These are phyloP conservation scores for Nymphalis urticae DNA, from an alignment of 2,888 invertebrate genomes.

Conservation along the genomic window DNA sequence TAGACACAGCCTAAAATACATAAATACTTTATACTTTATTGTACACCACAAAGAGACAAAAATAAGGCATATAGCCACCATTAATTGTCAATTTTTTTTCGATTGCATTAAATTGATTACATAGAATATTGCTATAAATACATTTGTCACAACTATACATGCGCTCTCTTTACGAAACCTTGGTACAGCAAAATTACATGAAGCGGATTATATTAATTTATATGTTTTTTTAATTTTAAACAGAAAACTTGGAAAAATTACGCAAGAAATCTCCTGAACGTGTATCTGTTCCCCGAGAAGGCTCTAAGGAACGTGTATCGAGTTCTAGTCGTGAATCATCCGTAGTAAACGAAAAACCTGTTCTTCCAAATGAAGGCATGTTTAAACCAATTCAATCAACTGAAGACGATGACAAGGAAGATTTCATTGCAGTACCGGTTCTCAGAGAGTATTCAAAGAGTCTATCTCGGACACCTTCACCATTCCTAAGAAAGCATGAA, in stretches of 20 bases:
- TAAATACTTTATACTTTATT: too few species aligned
- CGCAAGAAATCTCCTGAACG: slow-evolving; percentile 68
- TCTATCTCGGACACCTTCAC: slow-evolving; percentile 92
- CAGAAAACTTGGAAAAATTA: slow-evolving; percentile 68
- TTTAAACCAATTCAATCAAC: slow-evolving; percentile 62
- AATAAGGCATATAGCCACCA: too few species aligned
- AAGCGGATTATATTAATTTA: not conserved
- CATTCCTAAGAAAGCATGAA: slow-evolving; percentile 88
- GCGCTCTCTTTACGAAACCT: too few species aligned
- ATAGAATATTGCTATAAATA: too few species aligned
- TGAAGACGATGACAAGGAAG: slow-evolving; percentile 71
- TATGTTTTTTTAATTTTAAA: slow-evolving; percentile 30
- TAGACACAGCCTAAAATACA: too few species aligned
- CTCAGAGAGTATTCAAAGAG: slow-evolving; percentile 85
- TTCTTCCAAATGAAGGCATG: slow-evolving; percentile 55
- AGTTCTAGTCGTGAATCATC: slow-evolving; percentile 77
- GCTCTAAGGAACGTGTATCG: slow-evolving; percentile 60
- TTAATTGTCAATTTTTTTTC: too few species aligned
- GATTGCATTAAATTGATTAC: too few species aligned
- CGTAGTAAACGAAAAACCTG: slow-evolving; percentile 65
- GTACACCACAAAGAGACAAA: too few species aligned
- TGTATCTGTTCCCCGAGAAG: slow-evolving; percentile 58
- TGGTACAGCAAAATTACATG: too few species aligned
- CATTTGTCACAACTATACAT: too few species aligned
- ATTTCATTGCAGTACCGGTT: slow-evolving; percentile 66